Base-by-base conservation (phyloP, 1,140 invertebrate genomes). In the Pseudomyrmex pallidus region DNA sequence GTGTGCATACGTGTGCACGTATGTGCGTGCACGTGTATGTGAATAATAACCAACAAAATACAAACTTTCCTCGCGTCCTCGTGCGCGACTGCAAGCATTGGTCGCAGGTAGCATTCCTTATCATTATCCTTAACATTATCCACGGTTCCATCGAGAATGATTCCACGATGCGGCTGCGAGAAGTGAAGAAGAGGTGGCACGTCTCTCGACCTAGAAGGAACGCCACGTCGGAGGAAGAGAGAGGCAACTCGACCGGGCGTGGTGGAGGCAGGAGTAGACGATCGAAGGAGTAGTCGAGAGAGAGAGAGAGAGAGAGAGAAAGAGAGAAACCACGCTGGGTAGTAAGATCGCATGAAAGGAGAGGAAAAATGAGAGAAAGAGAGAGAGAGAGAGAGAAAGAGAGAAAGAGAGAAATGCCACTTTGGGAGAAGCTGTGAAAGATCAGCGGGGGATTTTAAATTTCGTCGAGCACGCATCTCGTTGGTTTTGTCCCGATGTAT, bases 71-170 rank as follows among this genome's bases (percentile, higher is more conserved):
- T 35, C 35, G 13, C 9, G 44, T 46, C 15, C 5, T 15, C 61
- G 17, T 5, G 10, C 8, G 9, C 2, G 66, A 46, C 57, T 54
- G 20, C 64, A 74, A 22, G 22, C 64, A 46, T 46, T 35, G 56
- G 63, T 9, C 15, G 44, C 7, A 67, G 63, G 20, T 64, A 54
- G 52, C 63, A 88, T 85, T 83, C 74, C 87, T 88, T 89, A 89
- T 89, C 87, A 89, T 89, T 88, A 62, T 59, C 78, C 70, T 88
- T 85, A 86, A 80, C 63, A 89, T 83, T 89, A 88, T 89, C 87
- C 87, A 86, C 84, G 87, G 87, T 73, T 66, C 87, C 87, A 89
- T 89, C 87, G 87, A 89, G 87, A 89, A 89, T 89, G 87, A 89
- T 89, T 89, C 72, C 84, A n/a, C 74, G 87, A 88, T 68, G 84